Conservation (phyloP, 2,797 vertebrate species). For the Cryptoblepharus egeriae region DNA sequence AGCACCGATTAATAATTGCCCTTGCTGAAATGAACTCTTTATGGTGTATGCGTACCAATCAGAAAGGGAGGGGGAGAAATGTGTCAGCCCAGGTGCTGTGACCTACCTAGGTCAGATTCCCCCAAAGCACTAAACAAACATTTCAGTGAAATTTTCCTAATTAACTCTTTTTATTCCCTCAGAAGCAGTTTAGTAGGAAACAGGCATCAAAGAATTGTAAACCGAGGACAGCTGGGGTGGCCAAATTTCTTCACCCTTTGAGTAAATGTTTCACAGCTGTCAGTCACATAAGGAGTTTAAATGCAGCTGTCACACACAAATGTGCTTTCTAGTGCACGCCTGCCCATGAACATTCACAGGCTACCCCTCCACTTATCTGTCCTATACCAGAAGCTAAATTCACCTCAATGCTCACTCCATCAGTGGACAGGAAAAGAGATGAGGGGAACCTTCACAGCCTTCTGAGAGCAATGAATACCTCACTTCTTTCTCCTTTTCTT, state of each 20-base stretch:
- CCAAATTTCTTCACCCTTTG: not conserved
- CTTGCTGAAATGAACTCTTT: conserved; percentile 56
- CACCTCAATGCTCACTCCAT: not conserved
- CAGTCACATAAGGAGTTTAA: not conserved
- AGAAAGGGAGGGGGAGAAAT: conserved; percentile 11
- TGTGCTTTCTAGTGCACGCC: not conserved
- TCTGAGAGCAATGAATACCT: not conserved
- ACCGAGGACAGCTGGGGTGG: not conserved
- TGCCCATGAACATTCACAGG: not conserved
- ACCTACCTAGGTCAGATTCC: conserved; percentile 22
- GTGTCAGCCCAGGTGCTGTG: not conserved
- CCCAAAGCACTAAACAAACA: not conserved
- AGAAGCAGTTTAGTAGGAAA: not conserved
- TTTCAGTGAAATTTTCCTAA: conserved; percentile 40
- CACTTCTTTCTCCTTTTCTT: not conserved
- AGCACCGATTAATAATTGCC: conserved; percentile 71
- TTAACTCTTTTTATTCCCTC: conserved; percentile 45
- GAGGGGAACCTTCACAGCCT: not conserved
- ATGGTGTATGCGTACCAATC: conserved; percentile 39
- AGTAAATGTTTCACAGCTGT: not conserved
- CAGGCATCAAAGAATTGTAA: not conserved
- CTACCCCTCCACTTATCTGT: not conserved
- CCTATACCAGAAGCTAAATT: not conserved
- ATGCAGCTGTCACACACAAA: not conserved
- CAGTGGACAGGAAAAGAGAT: not conserved